Evolutionary conservation across 2,888 invertebrate species (phyloP), one percentile per base, ranked within the genome.

Genomic region (Meloe dianella): DNA sequence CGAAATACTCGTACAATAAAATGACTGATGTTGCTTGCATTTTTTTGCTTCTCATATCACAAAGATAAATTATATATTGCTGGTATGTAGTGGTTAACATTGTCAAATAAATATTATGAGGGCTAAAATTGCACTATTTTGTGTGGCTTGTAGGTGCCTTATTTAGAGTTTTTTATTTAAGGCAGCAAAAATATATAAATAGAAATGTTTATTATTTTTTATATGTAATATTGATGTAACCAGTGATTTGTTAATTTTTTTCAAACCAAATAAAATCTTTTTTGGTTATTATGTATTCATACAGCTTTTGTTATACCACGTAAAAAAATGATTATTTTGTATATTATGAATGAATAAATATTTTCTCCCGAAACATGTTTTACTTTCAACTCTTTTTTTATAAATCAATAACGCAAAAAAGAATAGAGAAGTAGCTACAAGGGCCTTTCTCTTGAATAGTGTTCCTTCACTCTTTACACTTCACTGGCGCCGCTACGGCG

Each of bases 1-100:
- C 80, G 95, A 95, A 86, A 85, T 95, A 75, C 89, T 94, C 66
- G 78, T 66, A 70, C 38, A 63, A 65, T 69, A 69, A 63, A 57
- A n/a, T 24, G 65, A 63, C 67, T 67, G 68, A 69, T 63, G 67
- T 70, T 62, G 72, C 74, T 72, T 73, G 66, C 47, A 62, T 65
- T n/a, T n/a, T n/a, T n/a, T 65, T 69, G 71, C 73, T 70, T 73
- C 72, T 47, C 47, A 47, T 20, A 0, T 20, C 20, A 47, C 8
- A 10, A 2, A 47, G 20, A 47, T 2, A 20, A 47, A 47, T n/a
- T n/a, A 20, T 2, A 22, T 51, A 24, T 54, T 54, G 24, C 54
- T 54, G 54, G 54, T 24, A 12, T 54, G 3, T 54, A 24, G 24
- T 54, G 24, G 17, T 68, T 71, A 66, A 72, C 58, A n/a, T n/a